These are phyloP conservation scores for Taeniopygia guttata DNA, from an alignment of 2,797 vertebrate species.

Conservation along the genomic window DNA sequence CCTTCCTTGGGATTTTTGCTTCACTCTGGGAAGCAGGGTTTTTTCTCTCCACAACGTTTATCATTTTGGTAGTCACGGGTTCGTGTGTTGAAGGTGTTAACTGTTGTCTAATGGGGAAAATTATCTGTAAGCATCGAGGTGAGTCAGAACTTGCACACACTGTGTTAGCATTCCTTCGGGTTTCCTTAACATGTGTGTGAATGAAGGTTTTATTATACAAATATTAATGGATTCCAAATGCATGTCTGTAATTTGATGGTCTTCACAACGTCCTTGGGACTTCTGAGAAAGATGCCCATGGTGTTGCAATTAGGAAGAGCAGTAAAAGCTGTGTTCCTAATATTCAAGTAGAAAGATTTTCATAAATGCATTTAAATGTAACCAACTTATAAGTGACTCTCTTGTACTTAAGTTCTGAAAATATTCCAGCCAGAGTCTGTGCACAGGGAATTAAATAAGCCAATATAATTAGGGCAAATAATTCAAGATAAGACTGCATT, in stretches of 20 bases:
- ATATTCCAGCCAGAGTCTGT: neutral
- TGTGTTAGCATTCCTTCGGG: neutral
- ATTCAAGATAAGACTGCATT: neutral
- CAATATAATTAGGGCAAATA: neutral
- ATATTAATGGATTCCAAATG: conserved; percentile 8
- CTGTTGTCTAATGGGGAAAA: neutral
- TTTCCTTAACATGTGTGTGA: neutral
- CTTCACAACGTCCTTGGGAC: neutral
- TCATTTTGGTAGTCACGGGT: neutral
- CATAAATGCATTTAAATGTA: neutral
- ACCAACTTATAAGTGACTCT: neutral
- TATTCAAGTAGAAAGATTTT: neutral
- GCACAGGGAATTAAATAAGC: neutral
- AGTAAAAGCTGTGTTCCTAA: neutral
- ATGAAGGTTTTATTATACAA: neutral
- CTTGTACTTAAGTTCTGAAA: neutral
- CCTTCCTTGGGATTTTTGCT: neutral
- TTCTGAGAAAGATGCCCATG: neutral
- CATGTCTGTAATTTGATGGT: neutral
- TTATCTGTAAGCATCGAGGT: neutral
- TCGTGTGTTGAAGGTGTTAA: neutral
- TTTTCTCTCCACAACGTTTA: neutral
- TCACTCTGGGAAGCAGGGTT: neutral
- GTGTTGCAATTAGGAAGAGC: neutral
- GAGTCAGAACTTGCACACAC: neutral